Evolutionary conservation across 1,140 invertebrate species (phyloP), one percentile per base, ranked within the genome.

Genomic region (Drosophila jambulina): DNA sequence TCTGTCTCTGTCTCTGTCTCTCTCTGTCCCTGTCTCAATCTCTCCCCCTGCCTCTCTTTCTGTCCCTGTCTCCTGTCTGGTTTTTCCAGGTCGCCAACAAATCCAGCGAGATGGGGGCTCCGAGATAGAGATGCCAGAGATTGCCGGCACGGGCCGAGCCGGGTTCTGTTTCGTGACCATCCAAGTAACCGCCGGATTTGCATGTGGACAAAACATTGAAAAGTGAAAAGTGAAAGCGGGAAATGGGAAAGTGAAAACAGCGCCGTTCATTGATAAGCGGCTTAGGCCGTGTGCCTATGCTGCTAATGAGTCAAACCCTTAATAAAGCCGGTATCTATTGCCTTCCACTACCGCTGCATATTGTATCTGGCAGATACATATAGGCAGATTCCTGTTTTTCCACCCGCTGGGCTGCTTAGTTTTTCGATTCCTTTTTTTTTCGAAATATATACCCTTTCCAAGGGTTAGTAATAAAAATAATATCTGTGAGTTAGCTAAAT

Each of bases 221-320:
- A 48, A 72, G 53, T 60, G 54, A 72, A 72, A 72, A 59, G 53
- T 60, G 54, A 72, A 72, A 72, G 49, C 43, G 19, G 51, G 19
- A 36, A 56, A 36, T 13, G 25, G 43, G 6, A 32, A 60, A 40
- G 27, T 36, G 63, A 65, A 45, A 65, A 23, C 40, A 23, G 53
- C n/a, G 19, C 13, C n/a, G 63, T 25, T 25, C 63, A 46, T 38
- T 42, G 70, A 74, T 74, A 74, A 74, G 67, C 70, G 70, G 70
- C 70, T 74, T 74, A 74, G 54, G 46, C 34, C 27, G 34, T 42
- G 51, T 15, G 51, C 32, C 25, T 29, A 17, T 19, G 40, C 57
- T 59, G 43, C 43, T 65, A 64, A 65, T 68, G 65, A 67, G 63
- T 36, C 29, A 23, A 32, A 43, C 40, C 38, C 42, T 3, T 29